Evolutionary conservation across 2,113 vertebrate species (phyloP), one percentile per base, ranked within the genome.

Genomic region (Climacteris rufus): DNA sequence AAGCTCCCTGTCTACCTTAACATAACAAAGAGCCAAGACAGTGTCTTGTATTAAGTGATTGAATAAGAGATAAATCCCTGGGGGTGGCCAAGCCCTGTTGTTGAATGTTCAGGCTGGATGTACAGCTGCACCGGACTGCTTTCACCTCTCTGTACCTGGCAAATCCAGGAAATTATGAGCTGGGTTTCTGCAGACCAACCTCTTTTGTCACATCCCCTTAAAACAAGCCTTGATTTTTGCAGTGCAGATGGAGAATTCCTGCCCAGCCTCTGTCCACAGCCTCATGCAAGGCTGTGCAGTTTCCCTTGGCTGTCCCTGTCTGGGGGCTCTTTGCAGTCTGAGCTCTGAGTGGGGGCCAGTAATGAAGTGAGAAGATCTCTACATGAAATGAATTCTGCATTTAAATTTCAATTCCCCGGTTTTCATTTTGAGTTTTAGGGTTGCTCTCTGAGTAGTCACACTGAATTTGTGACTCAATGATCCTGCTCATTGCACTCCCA

Each of bases 301-400:
- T 74, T 33, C 35, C 35, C 24, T 10, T 7, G 37, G n/a, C 50
- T 6, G 6, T 14, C 47, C 63, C 30, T 9, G 0, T 8, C 30
- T 20, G 20, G 37, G 56, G 30, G 40, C 54, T 59, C 42, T 9
- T 21, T 25, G 25, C 40, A 89, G 49, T 20, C 39, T 23, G 49
- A 83, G 50, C 45, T 27, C 68, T 11, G 68, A 35, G 27, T 0
- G n/a, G 15, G 39, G 13, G 63, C 31, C 13, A 30, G 50, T 33
- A 65, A 15, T 10, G 35, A 13, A 37, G 20, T 0, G 0, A 57
- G 8, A 1, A 53, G 35, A 82, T 16, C 37, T 25, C 45, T 4
- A 19, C 35, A 60, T 44, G 2, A 49, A 83, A 50, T 4, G 0
- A 87, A n/a, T 66, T 3, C 15, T 52, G 35, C 31, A 19, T 20